Conservation (phyloP, 2,888 invertebrate species). For the Aelia acuminata region DNA sequence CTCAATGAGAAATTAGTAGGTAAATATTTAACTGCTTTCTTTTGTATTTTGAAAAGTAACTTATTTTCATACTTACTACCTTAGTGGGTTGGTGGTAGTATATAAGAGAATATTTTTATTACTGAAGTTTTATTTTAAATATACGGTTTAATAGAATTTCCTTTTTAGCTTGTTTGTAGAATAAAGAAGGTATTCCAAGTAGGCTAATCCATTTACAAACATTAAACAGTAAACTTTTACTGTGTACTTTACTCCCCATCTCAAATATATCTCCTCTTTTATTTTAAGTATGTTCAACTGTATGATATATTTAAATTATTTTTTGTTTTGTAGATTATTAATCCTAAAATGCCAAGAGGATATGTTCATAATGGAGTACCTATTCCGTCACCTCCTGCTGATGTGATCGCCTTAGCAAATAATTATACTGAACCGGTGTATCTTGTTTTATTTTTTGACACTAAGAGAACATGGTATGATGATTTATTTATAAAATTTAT, state of each 20-base stretch:
- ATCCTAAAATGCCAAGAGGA: slow-evolving; percentile 92
- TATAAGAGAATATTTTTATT: too few species aligned
- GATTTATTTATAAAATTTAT: slow-evolving; percentile 19
- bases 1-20: too few species aligned
- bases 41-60: too few species aligned
- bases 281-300: background rate
- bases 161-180: too few species aligned
- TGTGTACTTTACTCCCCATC: background rate
- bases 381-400: slow-evolving; percentile 92
- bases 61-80: too few species aligned
- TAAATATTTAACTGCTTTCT: too few species aligned
- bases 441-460: slow-evolving; percentile 94
- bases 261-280: background rate
- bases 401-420: slow-evolving; percentile 86
- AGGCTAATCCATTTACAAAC: background rate
- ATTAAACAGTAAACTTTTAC: background rate
- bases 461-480: slow-evolving; percentile 87
- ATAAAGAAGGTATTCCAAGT: too few species aligned
- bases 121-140: too few species aligned
- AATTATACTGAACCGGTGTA: slow-evolving; percentile 89
- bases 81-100: too few species aligned
- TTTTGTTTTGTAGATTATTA: slow-evolving; percentile 78
- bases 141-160: too few species aligned
- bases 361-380: slow-evolving; percentile 94
- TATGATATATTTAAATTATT: slow-evolving; percentile 10